Base-by-base conservation (phyloP, 1,140 invertebrate genomes). In the Aphis gossypii region DNA sequence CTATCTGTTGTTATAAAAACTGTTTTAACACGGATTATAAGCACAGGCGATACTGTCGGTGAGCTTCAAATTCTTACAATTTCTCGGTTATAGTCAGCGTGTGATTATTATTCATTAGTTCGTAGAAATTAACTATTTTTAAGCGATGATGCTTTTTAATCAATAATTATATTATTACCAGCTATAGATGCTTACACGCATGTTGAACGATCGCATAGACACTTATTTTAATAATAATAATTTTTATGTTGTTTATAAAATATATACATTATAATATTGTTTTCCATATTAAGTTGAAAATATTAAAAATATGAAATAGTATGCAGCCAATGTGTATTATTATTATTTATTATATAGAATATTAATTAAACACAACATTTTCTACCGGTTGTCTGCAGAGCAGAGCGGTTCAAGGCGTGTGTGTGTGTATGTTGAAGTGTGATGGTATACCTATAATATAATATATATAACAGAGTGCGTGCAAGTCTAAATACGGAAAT, bases 401-500 rank as follows among this genome's bases (percentile, higher is more conserved):
- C 60, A 68, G 60, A 68, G 30, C 14, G 60, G 30, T 68, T 68
- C 30, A 68, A 68, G 60, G 60, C n/a, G 60, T 68, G 11, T 68
- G 60, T 68, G 11, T 68, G 60, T n/a, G 11, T 68, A 30, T 68
- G 60, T 68, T 68, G 30, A 68, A 68, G 60, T 68, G 30, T 68
- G 60, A n/a, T 68, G 60, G 25, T 76, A 76, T 76, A 76, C 14
- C 30, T n/a, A n/a, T 14, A 25, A 48, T 14, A 48, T 48, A 48
- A 23, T 23, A 68, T 68, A 76, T 76, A 76, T 76, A 83, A 83
- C 82, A 83, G 20, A 4, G 44, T 88, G 46, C 86, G 86, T 88
- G 86, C 84, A 86, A 86, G 84, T 86, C 44, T 88, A 5, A 88
- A 88, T 46, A 88, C 86, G 44, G 46, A 88, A 88, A 88, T 51